phyloP scores from a whole-genome alignment of 2,888 invertebrate species.

The Aradus depressus region DNA sequence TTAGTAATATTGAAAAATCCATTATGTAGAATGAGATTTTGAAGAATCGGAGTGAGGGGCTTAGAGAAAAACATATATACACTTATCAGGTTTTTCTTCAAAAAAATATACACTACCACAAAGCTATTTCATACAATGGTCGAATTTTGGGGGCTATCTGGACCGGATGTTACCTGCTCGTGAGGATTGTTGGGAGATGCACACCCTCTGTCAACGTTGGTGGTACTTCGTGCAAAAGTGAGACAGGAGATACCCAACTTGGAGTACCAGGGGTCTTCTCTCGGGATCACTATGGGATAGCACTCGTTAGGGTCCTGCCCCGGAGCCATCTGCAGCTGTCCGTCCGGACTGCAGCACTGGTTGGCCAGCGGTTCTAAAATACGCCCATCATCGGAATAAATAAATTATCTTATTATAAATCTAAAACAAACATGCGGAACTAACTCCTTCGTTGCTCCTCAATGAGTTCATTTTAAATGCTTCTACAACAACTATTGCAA shows the following conservation, averaged over 20 bases:
- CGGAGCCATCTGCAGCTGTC: constrained; percentile 33
- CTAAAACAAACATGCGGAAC: no score
- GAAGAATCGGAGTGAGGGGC: not conserved
- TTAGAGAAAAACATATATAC: not conserved
- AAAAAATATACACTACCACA: no score
- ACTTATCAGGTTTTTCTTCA: no score
- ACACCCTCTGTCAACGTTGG: constrained; percentile 52
- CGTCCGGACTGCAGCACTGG: constrained; percentile 50
- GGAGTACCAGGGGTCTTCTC: constrained; percentile 32
- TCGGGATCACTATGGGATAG: constrained; percentile 33
- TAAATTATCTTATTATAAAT: no score
- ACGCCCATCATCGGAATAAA: no score
- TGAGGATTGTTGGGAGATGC: constrained; percentile 49
- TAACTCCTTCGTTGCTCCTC: no score
- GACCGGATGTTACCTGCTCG: constrained; percentile 56
- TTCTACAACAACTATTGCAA: no score
- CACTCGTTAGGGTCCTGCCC: constrained; percentile 30
- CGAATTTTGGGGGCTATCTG: no score
- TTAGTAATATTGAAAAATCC: no score
- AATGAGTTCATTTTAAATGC: no score
- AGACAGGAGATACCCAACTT: constrained; percentile 33
- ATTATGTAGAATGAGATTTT: not conserved
- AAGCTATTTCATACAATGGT: no score
- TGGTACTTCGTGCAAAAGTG: constrained; percentile 33
- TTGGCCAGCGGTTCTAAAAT: constrained; percentile 36